Evolutionary conservation across 1,140 invertebrate species (phyloP), one percentile per base, ranked within the genome.

Genomic region (Nomia melanderi): DNA sequence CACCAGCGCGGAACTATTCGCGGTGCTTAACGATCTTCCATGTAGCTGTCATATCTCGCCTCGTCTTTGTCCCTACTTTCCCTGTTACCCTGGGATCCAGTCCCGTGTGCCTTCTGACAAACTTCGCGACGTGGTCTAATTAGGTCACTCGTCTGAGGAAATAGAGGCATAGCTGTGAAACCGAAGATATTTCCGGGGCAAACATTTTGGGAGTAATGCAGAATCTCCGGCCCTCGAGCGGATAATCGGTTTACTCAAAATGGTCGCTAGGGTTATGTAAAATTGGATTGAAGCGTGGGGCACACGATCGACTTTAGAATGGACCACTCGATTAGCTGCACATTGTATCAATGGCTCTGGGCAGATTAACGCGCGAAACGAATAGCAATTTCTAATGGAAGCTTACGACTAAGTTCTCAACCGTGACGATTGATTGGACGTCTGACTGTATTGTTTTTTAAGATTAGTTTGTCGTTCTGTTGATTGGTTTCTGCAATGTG

Each of bases 111-210:
- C 25, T 66, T 23, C 25, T 56, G 62, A 74, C 36, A 33, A 57
- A 74, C 36, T 69, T 67, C n/a, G 23, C 29, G 20, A 29, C 53
- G n/a, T 31, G 36, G 33, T 69, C 39, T 69, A 76, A 76, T 76
- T 76, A 69, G 65, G 65, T 69, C 65, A 56, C 41, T 69, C 39
- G 31, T 76, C 64, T 59, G 31, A 76, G 73, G 39, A 69, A 60
- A 59, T 39, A 60, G 33, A 76, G 33, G 64, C 39, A 23, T 29
- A 54, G 41, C 31, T 50, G 39, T 39, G 56, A 33, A 76, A 69
- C 39, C 41, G 41, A 60, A 39, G 73, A 76, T 76, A 76, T 69
- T 76, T 69, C 56, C 41, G 39, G 54, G 41, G 14, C 54, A 69
- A 76, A 69, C 41, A 60, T 76, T 60, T 69, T 69, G n/a, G 39